Percentiles rank a stretch among this genome's conserved stretches.
Evolutionary conservation across 1,140 invertebrate genomes (phyloP).

Genomic region (Drosophila miranda): DNA sequence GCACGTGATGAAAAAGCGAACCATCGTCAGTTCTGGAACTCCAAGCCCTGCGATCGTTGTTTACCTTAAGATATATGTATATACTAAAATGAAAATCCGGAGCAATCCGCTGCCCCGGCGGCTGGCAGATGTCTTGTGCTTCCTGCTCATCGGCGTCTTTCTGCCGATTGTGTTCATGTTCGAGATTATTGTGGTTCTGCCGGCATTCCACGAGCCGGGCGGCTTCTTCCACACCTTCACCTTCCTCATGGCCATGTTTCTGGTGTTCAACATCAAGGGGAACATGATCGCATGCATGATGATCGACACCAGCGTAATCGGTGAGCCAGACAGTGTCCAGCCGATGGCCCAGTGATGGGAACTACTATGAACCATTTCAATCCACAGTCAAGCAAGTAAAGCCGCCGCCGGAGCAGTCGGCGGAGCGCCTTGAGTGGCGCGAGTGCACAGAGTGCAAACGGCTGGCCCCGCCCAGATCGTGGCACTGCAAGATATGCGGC

Average conservation of each 20-base stretch:
- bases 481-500: conserved; percentile 92
- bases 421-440: conserved; percentile 30
- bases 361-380: too few species aligned
- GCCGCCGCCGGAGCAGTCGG: conserved; percentile 4
- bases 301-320: conserved; percentile 65
- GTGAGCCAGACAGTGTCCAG: conserved; percentile 30
- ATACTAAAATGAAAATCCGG: conserved; percentile 48
- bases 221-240: conserved; percentile 75
- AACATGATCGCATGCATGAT: conserved; percentile 75
- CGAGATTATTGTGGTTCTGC: conserved; percentile 87
- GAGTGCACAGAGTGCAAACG: conserved; percentile 83
- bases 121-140: conserved; percentile 62
- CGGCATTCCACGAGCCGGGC: conserved; percentile 84
- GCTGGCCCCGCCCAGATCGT: conserved; percentile 91
- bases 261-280: conserved; percentile 86
- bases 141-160: conserved; percentile 64
- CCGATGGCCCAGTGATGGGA: too few species aligned
- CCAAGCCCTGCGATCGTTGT: conserved; percentile 24
- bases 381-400: conserved; percentile 26
- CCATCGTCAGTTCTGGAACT: conserved; percentile 3
- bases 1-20: conserved; percentile 53
- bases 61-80: conserved; percentile 17
- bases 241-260: conserved; percentile 84
- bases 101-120: conserved; percentile 68
- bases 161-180: conserved; percentile 73